Base-by-base conservation (phyloP, 2,797 vertebrate genomes). In the Chanos chanos region DNA sequence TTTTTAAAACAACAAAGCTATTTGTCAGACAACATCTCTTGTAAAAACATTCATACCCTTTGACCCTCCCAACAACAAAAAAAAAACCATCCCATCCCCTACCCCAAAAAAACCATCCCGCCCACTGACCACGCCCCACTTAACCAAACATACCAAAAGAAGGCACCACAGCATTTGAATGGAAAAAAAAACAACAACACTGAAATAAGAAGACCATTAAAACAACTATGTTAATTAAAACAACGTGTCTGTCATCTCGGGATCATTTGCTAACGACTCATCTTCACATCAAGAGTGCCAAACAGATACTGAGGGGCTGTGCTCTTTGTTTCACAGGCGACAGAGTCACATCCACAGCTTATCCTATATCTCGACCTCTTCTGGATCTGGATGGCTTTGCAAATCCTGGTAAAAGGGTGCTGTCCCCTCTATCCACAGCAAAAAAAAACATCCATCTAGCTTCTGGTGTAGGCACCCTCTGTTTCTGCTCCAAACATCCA, bases 151-250 rank as follows among this genome's bases (percentile, higher is more conserved):
- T 84, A 88, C 80, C 81, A 89, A 84, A 89, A 89, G 86, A 94
- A 94, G 92, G 93, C 93, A 95, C 92, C 91, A 91, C 89, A 93
- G 91, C 87, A 90, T 92, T 88, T 90, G 87, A 84, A 87, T 81
- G 83, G 79, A n/a, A n/a, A n/a, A n/a, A n/a, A n/a, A n/a, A n/a
- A n/a, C n/a, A n/a, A n/a, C 84, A 85, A 86, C 79, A 79, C 59
- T 66, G 45, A 83, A 89, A 86, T 44, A 71, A 85, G 74, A 80
- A 74, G 81, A 78, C 69, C 69, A 84, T 72, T 68, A 82, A 68
- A 75, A 84, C 79, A 73, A 76, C 62, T 65, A 64, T 56, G 80
- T 76, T 78, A 84, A 85, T 81, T 44, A 61, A 86, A 85, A 80
- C 65, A 73, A 76, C 40, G 62, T 62, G 75, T 72, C 73, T 12